Base-by-base conservation (phyloP, 2,888 invertebrate genomes). In the Micoletzkya japonica region DNA sequence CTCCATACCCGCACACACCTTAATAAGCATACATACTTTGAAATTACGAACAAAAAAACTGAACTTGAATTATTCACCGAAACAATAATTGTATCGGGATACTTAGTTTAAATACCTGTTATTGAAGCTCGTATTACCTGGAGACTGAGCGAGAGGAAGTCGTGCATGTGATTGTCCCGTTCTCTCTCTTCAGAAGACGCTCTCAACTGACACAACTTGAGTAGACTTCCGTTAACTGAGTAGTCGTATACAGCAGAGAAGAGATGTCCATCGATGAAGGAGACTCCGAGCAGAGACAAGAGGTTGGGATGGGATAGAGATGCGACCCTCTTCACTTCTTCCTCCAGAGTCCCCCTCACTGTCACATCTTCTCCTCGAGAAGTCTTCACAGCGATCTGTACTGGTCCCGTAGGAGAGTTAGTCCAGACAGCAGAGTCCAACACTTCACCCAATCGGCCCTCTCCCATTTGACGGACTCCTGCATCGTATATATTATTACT, bases 251-350 rank as follows among this genome's bases (percentile, higher is more conserved):
- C 28, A 28, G 54, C 75, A 2, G 75, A 76, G 2, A 76, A 39
- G 39, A 74, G 59, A 26, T 58, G 57, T n/a, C 60, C 66, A 34
- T 77, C 76, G 64, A 74, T 70, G 63, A 74, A 79, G 64, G 73
- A 72, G 24, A 79, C 75, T 7, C 79, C 96, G 72, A 97, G 89
- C 78, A 97, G 90, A 87, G 94, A 94, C 56, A 96, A 93, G 81
- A 98, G 94, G 86, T 97, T 95, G 0, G 93, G 93, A 88, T 97
- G 97, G 74, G 92, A 91, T 73, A 97, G 88, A 86, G 95, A 94
- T 0, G 94, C 93, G 89, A 96, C 94, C 1, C 49, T 28, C 44
- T 24, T 17, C 28, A 79, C 74, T 54, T 79, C 79, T n/a, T 77
- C 76, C 30, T 79, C 79, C 52, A 79, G 37, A 1, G 49, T 64